Evolutionary conservation across 1,140 invertebrate genomes (phyloP).

Genomic region (Pectinophora gossypiella): DNA sequence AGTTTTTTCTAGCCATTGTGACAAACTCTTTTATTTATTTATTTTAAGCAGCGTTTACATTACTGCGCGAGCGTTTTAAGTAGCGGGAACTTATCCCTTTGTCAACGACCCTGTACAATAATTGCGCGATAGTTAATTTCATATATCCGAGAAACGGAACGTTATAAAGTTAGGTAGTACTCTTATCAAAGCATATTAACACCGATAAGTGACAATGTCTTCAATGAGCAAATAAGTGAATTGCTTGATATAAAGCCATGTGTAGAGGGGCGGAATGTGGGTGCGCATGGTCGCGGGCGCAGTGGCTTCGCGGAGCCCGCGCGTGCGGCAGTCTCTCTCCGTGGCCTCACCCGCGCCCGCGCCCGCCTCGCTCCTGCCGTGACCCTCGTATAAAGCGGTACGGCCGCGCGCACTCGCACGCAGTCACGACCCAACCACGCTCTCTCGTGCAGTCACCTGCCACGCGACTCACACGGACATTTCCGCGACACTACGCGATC

Average conservation of each 20-base stretch:
- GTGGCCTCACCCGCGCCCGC: conserved; percentile 27
- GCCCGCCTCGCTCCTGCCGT: conserved; percentile 27
- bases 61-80: too few species aligned
- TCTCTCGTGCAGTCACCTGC: conserved; percentile 46
- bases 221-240: conserved; percentile 41
- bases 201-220: conserved; percentile 36
- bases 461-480: conserved; percentile 30
- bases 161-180: not conserved
- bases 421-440: conserved; percentile 54
- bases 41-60: too few species aligned
- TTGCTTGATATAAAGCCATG: conserved; percentile 50
- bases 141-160: too few species aligned
- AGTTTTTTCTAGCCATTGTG: too few species aligned
- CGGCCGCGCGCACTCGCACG: conserved; percentile 51
- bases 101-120: too few species aligned
- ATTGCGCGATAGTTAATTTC: too few species aligned
- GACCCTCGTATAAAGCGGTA: conserved; percentile 47
- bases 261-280: conserved; percentile 44
- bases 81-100: too few species aligned
- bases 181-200: conserved; percentile 10
- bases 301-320: conserved; percentile 28
- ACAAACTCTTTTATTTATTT: too few species aligned
- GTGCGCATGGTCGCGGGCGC: conserved; percentile 10
- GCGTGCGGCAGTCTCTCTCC: conserved; percentile 27
- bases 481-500: not conserved